Base-by-base conservation (phyloP, 1,140 invertebrate species). In the Ceratosolen fusciceps region DNA sequence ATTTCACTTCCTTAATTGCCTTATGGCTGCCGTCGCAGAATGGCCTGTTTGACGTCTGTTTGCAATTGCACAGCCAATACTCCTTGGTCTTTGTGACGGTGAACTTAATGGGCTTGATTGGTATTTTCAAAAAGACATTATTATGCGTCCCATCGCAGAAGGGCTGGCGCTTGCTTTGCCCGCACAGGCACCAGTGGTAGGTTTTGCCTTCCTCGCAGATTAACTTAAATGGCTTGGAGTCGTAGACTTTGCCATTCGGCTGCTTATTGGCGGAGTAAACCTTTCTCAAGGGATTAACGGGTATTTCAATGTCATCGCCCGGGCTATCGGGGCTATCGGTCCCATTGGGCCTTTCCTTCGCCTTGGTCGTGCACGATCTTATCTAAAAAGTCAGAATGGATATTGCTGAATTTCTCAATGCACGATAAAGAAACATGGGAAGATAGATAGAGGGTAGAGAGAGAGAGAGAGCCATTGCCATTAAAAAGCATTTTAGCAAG, bases 1-100 rank as follows among this genome's bases (percentile, higher is more conserved):
- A 34, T n/a, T 71, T 21, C 60, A 19, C 54, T 52, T 71, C 29
- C 9, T 0, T 0, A 16, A 68, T 1, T 24, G 72, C 90, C 89
- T 95, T 95, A 88, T 99, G 98, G 34, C 97, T 95, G 31, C 98
- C 98, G 92, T 99, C 98, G 92, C 98, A 99, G 88, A 99, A 99
- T 12, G 98, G 98, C 84, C 96, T 92, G 84, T 98, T 96, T 60
- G 93, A 92, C 4, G 98, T 98, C 88, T 99, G 98, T 88, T 99
- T 99, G 88, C 98, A 99, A 87, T 98, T 98, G 88, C 98, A 99
- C 5, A 99, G 91, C 96, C 97, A 99, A 87, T 99, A 99, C 21
- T 98, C 96, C 88, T 97, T 97, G 0, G 95, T 95, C 91, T 98
- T 94, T 67, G 94, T 93, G 2, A 98, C 96, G 83, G 91, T 89